Base-by-base conservation (phyloP, 2,113 vertebrate genomes). In the Salvelinus alpinus region DNA sequence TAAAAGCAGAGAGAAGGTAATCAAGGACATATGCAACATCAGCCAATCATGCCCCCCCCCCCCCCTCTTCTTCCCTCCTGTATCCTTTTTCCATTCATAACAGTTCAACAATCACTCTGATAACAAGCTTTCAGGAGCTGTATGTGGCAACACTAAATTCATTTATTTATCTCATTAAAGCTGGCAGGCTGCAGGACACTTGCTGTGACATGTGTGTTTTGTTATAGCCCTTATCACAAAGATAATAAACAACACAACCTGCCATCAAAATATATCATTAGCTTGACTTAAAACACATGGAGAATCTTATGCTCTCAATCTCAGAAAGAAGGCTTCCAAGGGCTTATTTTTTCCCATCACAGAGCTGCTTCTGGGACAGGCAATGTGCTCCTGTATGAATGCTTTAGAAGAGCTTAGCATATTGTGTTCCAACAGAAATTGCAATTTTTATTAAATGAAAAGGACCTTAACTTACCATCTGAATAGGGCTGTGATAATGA, bases 11-110 rank as follows among this genome's bases (percentile, higher is more conserved):
- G 93, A 95, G 94, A 98, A 97, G 95, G 96, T 99, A 98, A 99
- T 99, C 97, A 99, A 97, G 98, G 98, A 97, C 97, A 98, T 94
- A 96, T 98, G 97, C 97, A 97, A 95, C 96, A 97, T 96, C 96
- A 97, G 96, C 96, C 96, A 97, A 96, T 97, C 96, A 96, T 94
- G 95, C 89, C 92, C 93, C 92, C 94, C n/a, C n/a, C n/a, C 93
- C 93, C 94, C 94, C 91, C 92, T 92, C 47, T 91, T 95, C 92
- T 86, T 51, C 48, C 48, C 48, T 14, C 13, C 48, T 34, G 94
- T 92, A 94, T 95, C 90, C 90, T 94, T 93, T 94, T 44, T 44
- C 91, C 94, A 94, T 96, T 96, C 95, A 95, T 94, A 95, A 96
- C 94, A 95, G 94, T 95, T 93, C 94, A 95, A 96, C 96, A 97